Conservation (phyloP, 2,888 invertebrate genomes). For the Coelogynopora nodosa region DNA sequence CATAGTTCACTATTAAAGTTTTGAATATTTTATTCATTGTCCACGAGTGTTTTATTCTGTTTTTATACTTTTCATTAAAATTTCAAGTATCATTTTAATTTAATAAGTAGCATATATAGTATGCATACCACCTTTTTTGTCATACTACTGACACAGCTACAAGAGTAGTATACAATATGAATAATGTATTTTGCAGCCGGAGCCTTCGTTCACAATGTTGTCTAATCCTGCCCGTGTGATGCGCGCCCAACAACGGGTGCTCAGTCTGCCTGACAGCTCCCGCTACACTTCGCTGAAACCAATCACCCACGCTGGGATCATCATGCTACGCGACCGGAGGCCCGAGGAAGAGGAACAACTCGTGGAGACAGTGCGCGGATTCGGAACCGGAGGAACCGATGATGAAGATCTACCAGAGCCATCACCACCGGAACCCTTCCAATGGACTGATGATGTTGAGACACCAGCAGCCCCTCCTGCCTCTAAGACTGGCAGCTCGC, state of each 20-base stretch:
- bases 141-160: too few relatives aligned
- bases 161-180: too few relatives aligned
- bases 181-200: constrained; percentile 65
- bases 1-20: too few relatives aligned
- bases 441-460: constrained; percentile 72
- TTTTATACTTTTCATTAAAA: too few relatives aligned
- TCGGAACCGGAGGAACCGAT: constrained; percentile 63
- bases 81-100: too few relatives aligned
- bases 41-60: too few relatives aligned
- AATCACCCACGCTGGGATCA: constrained; percentile 85
- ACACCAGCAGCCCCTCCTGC: not conserved
- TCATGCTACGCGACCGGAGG: constrained; percentile 82
- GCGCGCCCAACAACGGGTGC: constrained; percentile 73
- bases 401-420: constrained; percentile 72
- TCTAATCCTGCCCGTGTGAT: constrained; percentile 90
- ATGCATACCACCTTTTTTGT: too few relatives aligned
- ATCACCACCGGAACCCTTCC: constrained; percentile 95
- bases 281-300: constrained; percentile 78
- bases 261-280: constrained; percentile 76
- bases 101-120: too few relatives aligned
- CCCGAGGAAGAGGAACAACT: constrained; percentile 75
- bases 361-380: constrained; percentile 80
- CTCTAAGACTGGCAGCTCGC: not conserved
- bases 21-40: not conserved
- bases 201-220: constrained; percentile 83